phyloP scores from a whole-genome alignment of 1,140 invertebrate species.

The Hestina assimilis region DNA sequence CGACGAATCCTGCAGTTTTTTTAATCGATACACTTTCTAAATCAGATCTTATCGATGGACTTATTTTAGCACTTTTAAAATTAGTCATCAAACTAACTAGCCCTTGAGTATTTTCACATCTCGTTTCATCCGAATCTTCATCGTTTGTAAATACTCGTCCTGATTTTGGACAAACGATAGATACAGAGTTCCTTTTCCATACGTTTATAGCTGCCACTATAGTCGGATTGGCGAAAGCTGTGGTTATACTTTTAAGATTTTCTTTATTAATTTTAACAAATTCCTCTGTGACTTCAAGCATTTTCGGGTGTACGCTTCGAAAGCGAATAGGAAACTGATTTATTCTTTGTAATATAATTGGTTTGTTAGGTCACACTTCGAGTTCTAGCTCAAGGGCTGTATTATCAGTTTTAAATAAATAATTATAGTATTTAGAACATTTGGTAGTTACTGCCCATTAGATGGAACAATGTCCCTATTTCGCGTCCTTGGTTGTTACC shows the following conservation, averaged over 20 bases:
- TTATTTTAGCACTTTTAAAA: conserved; percentile 48
- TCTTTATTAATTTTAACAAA: conserved; percentile 49
- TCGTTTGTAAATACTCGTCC: conserved; percentile 31
- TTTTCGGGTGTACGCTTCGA: conserved; percentile 24
- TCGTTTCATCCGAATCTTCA: neutral
- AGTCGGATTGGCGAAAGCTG: conserved; percentile 36
- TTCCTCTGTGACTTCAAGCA: conserved; percentile 47
- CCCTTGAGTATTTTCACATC: conserved; percentile 12
- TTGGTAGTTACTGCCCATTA: neutral
- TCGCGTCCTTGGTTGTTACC: conserved; percentile 7
- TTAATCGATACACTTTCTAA: conserved; percentile 26
- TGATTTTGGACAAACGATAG: conserved; percentile 51
- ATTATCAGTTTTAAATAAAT: conserved; percentile 20
- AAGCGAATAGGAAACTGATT: conserved; percentile 18
- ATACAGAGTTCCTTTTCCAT: conserved; percentile 61
- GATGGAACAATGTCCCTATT: neutral
- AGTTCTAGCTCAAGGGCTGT: conserved; percentile 30
- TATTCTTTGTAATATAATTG: conserved; percentile 18
- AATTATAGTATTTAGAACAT: conserved; percentile 4
- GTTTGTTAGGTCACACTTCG: conserved; percentile 17
- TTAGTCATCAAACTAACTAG: conserved; percentile 54
- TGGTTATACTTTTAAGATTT: conserved; percentile 44
- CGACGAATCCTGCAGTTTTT: conserved; percentile 24
- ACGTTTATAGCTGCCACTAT: conserved; percentile 31
- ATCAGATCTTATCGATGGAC: conserved; percentile 8